phyloP scores from a whole-genome alignment of 1,140 invertebrate genomes.

The Hyles vespertilio region DNA sequence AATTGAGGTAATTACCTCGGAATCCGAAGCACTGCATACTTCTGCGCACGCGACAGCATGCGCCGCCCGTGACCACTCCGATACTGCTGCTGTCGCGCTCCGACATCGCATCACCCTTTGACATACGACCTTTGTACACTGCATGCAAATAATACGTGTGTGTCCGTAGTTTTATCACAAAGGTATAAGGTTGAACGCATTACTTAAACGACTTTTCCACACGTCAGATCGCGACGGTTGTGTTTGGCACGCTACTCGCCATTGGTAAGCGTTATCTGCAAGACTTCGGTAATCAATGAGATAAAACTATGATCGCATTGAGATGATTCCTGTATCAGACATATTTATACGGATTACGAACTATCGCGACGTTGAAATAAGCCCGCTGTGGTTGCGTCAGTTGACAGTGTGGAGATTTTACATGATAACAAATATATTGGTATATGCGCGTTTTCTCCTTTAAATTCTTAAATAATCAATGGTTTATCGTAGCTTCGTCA shows the following conservation, averaged over 20 bases:
- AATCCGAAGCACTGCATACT: constrained; percentile 69
- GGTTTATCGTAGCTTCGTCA: no score
- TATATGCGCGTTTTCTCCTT: no score
- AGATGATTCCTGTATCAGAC: constrained; percentile 27
- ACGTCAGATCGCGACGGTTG: constrained; percentile 37
- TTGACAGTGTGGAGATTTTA: constrained; percentile 1
- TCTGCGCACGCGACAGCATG: constrained; percentile 60
- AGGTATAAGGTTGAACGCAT: constrained; percentile 25
- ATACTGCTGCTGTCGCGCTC: constrained; percentile 46
- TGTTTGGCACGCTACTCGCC: constrained; percentile 11
- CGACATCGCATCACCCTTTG: constrained; percentile 49
- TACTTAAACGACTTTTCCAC: constrained; percentile 6
- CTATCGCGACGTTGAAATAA: neutral
- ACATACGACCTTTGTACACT: constrained; percentile 39
- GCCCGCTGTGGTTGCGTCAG: neutral
- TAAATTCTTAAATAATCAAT: no score
- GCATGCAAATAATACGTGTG: constrained; percentile 11
- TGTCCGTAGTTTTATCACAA: constrained; percentile 23
- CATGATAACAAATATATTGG: constrained; percentile 1
- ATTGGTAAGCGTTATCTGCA: constrained; percentile 38
- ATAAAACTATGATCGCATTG: constrained; percentile 40
- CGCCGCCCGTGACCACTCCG: constrained; percentile 29
- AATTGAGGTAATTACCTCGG: constrained; percentile 48
- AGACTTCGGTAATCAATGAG: constrained; percentile 32
- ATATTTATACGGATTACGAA: constrained; percentile 6